These are phyloP conservation scores for Acronicta leporina DNA, from an alignment of 2,888 invertebrate genomes.

Conservation along the genomic window DNA sequence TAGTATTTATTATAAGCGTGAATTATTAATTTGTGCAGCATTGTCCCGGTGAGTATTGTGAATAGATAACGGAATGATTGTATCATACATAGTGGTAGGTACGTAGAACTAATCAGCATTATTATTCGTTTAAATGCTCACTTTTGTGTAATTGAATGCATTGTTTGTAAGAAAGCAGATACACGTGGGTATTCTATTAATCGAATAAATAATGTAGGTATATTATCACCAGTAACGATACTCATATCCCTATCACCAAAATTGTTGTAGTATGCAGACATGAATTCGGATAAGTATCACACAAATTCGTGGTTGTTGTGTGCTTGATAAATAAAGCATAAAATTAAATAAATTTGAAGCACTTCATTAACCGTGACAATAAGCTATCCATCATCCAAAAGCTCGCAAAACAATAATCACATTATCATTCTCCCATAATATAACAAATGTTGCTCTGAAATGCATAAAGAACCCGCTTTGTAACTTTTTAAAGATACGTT, in stretches of 20 bases:
- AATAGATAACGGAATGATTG: conserved; percentile 60
- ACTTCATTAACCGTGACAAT: conserved; percentile 86
- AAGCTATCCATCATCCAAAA: conserved; percentile 83
- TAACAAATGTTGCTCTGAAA: conserved; percentile 85
- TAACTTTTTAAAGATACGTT: conserved; percentile 76
- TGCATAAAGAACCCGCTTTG: conserved; percentile 86
- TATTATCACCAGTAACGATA: too few relatives aligned
- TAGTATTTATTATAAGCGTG: conserved; percentile 80
- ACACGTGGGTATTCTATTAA: too few relatives aligned
- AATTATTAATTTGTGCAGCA: conserved; percentile 84
- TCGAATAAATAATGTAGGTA: too few relatives aligned
- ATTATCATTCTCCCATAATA: conserved; percentile 88
- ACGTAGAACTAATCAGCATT: conserved; percentile 58
- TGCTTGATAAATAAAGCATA: conserved; percentile 63
- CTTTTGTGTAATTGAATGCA: conserved; percentile 59
- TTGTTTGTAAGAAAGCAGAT: conserved; percentile 25
- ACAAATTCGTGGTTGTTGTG: conserved; percentile 35
- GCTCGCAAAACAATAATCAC: conserved; percentile 88
- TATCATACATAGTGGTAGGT: conserved; percentile 46
- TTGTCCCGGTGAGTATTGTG: conserved; percentile 72
- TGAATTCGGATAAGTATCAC: conserved; percentile 1
- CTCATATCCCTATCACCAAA: too few relatives aligned
- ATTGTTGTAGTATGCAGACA: too few relatives aligned
- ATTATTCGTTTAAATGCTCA: conserved; percentile 51
- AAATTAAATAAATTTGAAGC: conserved; percentile 75